Conservation (phyloP, 2,888 invertebrate genomes). For the Synergus gifuensis region DNA sequence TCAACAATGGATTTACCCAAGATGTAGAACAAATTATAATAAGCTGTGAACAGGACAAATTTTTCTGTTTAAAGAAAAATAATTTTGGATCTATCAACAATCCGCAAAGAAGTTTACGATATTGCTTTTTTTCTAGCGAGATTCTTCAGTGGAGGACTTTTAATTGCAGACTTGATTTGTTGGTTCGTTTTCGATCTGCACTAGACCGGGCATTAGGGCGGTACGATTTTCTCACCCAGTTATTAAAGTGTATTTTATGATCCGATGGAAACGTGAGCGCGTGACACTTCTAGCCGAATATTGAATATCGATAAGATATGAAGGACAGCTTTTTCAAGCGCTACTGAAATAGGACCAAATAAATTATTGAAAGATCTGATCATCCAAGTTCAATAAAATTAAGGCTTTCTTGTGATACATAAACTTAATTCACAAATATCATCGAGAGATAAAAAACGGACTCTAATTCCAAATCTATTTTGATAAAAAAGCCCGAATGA, state of each 20-base stretch:
- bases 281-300: conserved; percentile 57
- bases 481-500: not conserved
- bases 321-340: not conserved
- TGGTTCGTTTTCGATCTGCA: conserved; percentile 49
- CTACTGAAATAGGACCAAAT: not conserved
- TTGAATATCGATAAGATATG: conserved; percentile 57
- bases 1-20: no score
- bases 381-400: not conserved
- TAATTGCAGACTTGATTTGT: conserved; percentile 64
- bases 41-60: no score
- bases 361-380: not conserved
- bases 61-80: no score
- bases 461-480: not conserved
- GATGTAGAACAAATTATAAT: no score
- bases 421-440: not conserved
- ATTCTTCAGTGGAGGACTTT: conserved; percentile 49
- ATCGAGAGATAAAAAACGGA: not conserved
- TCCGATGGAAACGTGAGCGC: conserved; percentile 44
- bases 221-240: conserved; percentile 62
- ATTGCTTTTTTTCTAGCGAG: conserved; percentile 19
- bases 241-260: conserved; percentile 51
- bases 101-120: not conserved
- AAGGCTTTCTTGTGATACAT: not conserved
- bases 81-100: no score
- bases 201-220: conserved; percentile 60